Evolutionary conservation across 2,797 vertebrate genomes (phyloP).

Genomic region (Thunnus albacares): DNA sequence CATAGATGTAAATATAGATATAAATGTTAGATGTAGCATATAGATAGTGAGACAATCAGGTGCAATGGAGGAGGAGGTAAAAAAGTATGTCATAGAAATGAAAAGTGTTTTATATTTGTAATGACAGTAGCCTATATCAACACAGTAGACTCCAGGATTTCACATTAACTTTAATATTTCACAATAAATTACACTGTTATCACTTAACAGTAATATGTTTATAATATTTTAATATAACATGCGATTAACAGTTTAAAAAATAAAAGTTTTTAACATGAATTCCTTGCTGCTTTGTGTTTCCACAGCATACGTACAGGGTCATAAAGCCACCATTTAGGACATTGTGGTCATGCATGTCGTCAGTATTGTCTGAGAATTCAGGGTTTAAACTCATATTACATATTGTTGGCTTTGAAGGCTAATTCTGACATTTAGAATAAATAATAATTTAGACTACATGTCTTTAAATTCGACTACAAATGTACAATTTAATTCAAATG

Average conservation of each 20-base stretch:
- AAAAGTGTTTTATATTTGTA: not conserved
- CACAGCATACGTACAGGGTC: not conserved
- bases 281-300: not conserved
- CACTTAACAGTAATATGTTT: no score
- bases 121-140: not conserved
- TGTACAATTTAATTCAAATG: not conserved
- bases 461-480: constrained; percentile 4
- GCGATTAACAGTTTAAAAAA: no score
- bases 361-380: not conserved
- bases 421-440: no score
- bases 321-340: no score
- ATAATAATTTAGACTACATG: not conserved
- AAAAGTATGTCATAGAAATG: not conserved
- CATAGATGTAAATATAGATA: not conserved
- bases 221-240: not conserved
- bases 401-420: no score
- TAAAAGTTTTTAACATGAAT: not conserved
- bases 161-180: no score
- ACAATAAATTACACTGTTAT: no score
- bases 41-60: not conserved
- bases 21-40: no score
- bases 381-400: no score
- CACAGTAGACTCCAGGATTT: not conserved
- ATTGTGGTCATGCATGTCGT: not conserved
- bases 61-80: not conserved